Evolutionary conservation across 2,797 vertebrate genomes (phyloP).

Genomic region (Meriones psammophilus): DNA sequence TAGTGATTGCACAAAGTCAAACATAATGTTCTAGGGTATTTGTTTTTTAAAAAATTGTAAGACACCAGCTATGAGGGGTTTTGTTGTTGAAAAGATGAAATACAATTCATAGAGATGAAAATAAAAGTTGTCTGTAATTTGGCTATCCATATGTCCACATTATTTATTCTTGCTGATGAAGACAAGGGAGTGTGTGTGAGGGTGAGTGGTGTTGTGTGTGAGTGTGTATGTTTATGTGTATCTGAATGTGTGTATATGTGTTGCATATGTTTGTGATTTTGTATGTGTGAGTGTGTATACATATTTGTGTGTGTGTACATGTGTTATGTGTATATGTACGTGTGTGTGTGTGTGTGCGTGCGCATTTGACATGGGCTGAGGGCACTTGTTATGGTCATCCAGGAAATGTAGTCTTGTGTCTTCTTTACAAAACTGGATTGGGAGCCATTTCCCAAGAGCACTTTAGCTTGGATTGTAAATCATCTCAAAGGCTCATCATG

Average conservation of each 20-base stretch:
- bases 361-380: no score
- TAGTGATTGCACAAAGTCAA: not conserved
- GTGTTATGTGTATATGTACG: not conserved
- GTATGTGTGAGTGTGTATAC: not conserved
- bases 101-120: not conserved
- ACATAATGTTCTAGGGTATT: not conserved
- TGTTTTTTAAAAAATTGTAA: not conserved
- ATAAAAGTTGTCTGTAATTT: not conserved
- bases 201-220: not conserved
- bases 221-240: not conserved
- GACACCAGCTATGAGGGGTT: not conserved
- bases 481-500: fast-evolving
- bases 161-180: no score
- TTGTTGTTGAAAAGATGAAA: not conserved
- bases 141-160: fast-evolving
- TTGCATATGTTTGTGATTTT: not conserved
- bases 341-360: not conserved
- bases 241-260: not conserved
- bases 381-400: fast-evolving
- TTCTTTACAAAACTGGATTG: no score
- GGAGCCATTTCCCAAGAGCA: not conserved
- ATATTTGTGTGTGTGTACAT: not conserved
- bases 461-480: not conserved
- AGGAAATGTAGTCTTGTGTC: fast-evolving
- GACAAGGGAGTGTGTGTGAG: not conserved